A percentile compares a stretch with the other conserved stretches of the same genome.
phyloP scores from a whole-genome alignment of 2,888 invertebrate genomes.

The Hirtodrosophila duncani region DNA sequence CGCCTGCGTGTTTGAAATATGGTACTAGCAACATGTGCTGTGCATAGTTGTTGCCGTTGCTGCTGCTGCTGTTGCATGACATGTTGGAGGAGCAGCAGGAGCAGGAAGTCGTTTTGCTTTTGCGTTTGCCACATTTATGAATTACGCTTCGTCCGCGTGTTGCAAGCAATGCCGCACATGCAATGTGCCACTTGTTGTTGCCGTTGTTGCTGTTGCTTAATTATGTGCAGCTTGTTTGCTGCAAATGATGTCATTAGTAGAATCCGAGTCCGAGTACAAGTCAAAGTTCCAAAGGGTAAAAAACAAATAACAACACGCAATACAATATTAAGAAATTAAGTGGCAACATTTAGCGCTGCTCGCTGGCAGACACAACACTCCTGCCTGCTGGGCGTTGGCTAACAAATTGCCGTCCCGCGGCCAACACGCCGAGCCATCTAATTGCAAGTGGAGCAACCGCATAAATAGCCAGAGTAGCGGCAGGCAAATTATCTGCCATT shows the following conservation, averaged over 20 bases:
- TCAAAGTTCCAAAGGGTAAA: constrained; percentile 4
- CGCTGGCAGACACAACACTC: constrained; percentile 25
- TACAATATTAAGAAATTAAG: constrained; percentile 63
- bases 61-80: constrained; percentile 47
- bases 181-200: constrained; percentile 50
- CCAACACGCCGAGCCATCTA: constrained; percentile 58
- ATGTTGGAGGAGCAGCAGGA: constrained; percentile 68
- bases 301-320: constrained; percentile 52
- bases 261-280: too few species aligned
- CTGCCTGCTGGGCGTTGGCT: constrained; percentile 44
- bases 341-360: constrained; percentile 55
- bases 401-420: constrained; percentile 34
- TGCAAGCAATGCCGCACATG: constrained; percentile 56
- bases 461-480: constrained; percentile 17
- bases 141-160: constrained; percentile 60
- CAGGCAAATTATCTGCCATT: constrained; percentile 36
- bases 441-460: constrained; percentile 58
- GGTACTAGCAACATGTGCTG: constrained; percentile 29
- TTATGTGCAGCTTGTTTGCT: constrained; percentile 46
- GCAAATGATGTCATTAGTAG: constrained; percentile 62
- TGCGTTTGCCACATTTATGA: constrained; percentile 67
- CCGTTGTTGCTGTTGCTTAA: constrained; percentile 21
- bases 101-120: constrained; percentile 68
- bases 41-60: constrained; percentile 17
- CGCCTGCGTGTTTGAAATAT: constrained; percentile 60